These are phyloP conservation scores for Patella depressa DNA, from an alignment of 2,888 invertebrate species.

Conservation along the genomic window DNA sequence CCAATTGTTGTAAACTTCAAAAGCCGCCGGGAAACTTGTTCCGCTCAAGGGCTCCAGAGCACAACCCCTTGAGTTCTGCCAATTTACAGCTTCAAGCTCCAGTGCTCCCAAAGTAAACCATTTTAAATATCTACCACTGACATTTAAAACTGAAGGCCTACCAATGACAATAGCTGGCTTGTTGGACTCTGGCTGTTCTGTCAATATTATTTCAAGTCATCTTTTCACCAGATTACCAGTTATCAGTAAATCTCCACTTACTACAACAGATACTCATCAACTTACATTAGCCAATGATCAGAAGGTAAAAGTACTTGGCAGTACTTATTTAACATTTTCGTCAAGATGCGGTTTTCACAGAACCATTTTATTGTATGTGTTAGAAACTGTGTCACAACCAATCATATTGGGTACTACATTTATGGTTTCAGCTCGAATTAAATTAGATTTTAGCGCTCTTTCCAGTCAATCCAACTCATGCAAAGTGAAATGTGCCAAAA, in stretches of 20 bases:
- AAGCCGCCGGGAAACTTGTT: background rate
- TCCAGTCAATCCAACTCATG: background rate
- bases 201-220: background rate
- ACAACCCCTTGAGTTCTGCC: constrained; percentile 1
- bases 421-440: background rate
- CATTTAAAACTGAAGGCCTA: no score
- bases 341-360: background rate
- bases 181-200: background rate
- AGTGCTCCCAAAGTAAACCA: background rate
- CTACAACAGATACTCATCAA: background rate
- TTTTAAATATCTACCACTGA: no score
- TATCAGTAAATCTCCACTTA: background rate
- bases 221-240: background rate
- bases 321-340: background rate
- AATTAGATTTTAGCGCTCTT: background rate
- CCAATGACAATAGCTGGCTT: background rate
- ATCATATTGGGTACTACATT: background rate
- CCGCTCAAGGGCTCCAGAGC: background rate
- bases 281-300: background rate
- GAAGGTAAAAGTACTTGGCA: background rate
- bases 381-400: background rate
- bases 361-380: background rate
- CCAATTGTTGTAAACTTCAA: background rate
- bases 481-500: background rate
- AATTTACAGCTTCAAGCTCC: background rate